Evolutionary conservation across 2,113 vertebrate genomes (phyloP).

Genomic region (Paratilapia polleni): DNA sequence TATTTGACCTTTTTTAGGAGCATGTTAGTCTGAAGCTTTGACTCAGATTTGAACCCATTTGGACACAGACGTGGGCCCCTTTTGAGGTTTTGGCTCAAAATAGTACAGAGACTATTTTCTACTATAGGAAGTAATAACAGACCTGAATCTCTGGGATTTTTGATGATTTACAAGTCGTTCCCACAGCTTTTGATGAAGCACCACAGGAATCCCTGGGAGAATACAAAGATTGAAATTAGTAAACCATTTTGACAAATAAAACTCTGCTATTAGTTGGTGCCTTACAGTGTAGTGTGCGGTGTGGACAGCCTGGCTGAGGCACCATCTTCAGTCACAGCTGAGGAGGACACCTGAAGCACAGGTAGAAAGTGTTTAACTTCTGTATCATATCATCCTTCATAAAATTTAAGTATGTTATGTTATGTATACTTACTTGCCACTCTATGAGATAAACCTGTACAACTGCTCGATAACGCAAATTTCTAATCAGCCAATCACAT

Average conservation of each 20-base stretch:
- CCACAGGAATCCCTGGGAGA: not conserved
- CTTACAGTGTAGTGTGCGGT: slow-evolving; percentile 10
- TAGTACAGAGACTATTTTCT: not conserved
- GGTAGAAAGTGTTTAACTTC: not conserved
- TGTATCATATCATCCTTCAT: not conserved
- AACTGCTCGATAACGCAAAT: too few species aligned
- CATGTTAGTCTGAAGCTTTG: not conserved
- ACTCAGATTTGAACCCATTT: not conserved
- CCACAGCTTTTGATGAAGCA: not conserved
- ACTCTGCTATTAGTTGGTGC: not conserved
- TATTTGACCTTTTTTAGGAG: not conserved
- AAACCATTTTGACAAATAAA: not conserved
- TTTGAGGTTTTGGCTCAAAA: not conserved
- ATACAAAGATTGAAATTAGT: not conserved
- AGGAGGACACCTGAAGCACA: slow-evolving; percentile 22
- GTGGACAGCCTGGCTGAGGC: not conserved
- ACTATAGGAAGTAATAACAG: not conserved
- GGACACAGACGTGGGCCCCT: fast-evolving
- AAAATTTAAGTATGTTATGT: not conserved
- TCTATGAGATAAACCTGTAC: too few species aligned
- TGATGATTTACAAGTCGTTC: fast-evolving
- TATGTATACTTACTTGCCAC: not conserved
- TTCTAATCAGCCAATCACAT: too few species aligned
- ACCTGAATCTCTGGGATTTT: not conserved
- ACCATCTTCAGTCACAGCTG: slow-evolving; percentile 14